Base-by-base conservation (phyloP, 2,888 invertebrate species). In the Altica lythri region DNA sequence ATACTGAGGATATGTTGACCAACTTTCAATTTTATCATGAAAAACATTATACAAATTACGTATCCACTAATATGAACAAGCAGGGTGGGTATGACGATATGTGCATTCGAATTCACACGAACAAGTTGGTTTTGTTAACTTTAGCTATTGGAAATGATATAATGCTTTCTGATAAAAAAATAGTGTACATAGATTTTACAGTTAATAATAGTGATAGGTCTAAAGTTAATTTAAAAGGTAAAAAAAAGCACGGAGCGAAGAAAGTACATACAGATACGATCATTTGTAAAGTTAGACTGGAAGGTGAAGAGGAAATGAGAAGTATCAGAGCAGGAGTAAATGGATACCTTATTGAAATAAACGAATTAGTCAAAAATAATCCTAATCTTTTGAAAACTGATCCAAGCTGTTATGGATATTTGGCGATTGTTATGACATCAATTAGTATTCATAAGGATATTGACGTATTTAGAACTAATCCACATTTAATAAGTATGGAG, bases 321-420 rank as follows among this genome's bases (percentile, higher is more conserved):
- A 65, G 64, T 42, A 47, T 67, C 10, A 57, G 65, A 53, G 55
- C 62, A n/a, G 61, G 63, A 29, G 47, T 66, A 10, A 50, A 44
- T 32, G 62, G 62, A 5, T 60, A 57, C 5, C 37, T 67, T 32
- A 59, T 67, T 37, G 67, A 67, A 59, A 60, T 66, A 6, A 67
- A 67, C 48, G 56, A 61, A 25, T 30, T 54, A 9, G 37, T 67
- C 17, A 52, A 64, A 34, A 46, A 51, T 14, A 34, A 62, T 13
- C 67, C 67, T n/a, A 62, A 65, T 37, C 44, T 67, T 18, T 37
- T 66, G 18, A 60, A 57, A 13, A 60, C 53, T n/a, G 59, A 60
- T 35, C 63, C 65, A 27, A 64, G 60, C 34, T 54, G 59, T 35
- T 14, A 59, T 18, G 67, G 67, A 25, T 67, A 59, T 45, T 49